These are phyloP conservation scores for Eretmochelys imbricata DNA, from an alignment of 2,113 vertebrate species.

Conservation along the genomic window DNA sequence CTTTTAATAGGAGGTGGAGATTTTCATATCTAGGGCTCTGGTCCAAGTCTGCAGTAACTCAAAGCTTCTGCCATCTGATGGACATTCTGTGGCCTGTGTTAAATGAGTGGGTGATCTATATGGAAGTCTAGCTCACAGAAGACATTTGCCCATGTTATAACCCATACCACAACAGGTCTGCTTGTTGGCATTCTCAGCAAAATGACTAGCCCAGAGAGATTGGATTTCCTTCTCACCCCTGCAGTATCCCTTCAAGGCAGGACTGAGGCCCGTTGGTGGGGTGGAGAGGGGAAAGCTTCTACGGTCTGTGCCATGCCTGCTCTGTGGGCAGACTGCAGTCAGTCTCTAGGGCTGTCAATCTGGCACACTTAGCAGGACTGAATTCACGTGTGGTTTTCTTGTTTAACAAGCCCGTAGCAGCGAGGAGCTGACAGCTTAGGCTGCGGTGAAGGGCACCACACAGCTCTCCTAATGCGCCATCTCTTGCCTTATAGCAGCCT, in stretches of 20 bases:
- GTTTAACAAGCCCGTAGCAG: background rate
- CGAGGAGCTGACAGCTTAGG: background rate
- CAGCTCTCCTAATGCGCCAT: background rate
- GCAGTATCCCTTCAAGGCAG: background rate
- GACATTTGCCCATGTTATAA: background rate
- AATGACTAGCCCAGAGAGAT: background rate
- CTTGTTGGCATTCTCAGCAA: background rate
- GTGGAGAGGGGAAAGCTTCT: too few relatives aligned
- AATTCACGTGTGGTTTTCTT: background rate
- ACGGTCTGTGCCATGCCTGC: rapidly evolving
- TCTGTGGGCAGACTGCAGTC: background rate
- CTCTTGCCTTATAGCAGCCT: background rate
- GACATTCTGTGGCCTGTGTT: background rate
- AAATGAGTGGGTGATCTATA: background rate
- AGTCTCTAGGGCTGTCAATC: background rate
- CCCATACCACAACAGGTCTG: background rate
- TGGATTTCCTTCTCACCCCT: background rate
- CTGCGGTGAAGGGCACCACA: background rate
- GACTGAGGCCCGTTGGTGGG: background rate
- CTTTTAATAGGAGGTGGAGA: background rate
- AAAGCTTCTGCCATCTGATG: background rate
- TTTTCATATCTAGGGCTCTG: background rate
- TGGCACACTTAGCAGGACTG: background rate
- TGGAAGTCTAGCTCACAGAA: background rate
- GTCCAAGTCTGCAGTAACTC: background rate